Evolutionary conservation across 2,888 invertebrate genomes (phyloP), one percentile per base, ranked within the genome.

Genomic region (Plemyria rubiginata): DNA sequence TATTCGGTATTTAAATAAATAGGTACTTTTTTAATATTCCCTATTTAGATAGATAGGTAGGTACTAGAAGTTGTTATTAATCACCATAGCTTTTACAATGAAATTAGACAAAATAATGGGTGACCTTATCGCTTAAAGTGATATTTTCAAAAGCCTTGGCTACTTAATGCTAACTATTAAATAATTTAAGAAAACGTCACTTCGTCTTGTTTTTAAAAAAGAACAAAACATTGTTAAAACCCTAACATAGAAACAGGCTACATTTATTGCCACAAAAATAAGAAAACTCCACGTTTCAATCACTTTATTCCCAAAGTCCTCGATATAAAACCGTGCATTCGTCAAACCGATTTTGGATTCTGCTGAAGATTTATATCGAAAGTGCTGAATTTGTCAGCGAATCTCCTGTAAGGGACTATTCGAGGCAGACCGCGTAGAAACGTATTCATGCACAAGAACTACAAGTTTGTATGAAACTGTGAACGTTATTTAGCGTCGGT

Each of bases 301-400:
- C 32, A 6, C 36, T 38, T 46, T 38, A 45, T 15, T 43, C 46
- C 61, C 36, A 55, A 54, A 61, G 50, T 43, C 58, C n/a, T 9
- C 16, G 32, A 8, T 62, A 53, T 12, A 41, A 43, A 38, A 53
- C 59, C 53, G 53, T 49, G 60, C 60, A 59, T 55, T 54, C 51
- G 52, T 61, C 55, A 64, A 62, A 62, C 45, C 53, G 60, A 65
- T 60, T 62, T 54, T 52, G 48, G 53, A 60, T 57, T 61, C 57
- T 22, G 22, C 36, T 43, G 54, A 62, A 57, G 57, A 46, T 60
- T 64, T 62, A 57, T 58, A 62, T 64, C 62, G 50, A 49, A 45
- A 54, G 55, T 54, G 60, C 58, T 15, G 55, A 48, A 64, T 60
- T 52, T 38, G 60, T 48, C 60, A 50, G 57, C 32, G 50, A 29